Percentiles rank a stretch among this genome's conserved stretches.
Evolutionary conservation across 1,140 invertebrate genomes (phyloP).

Genomic region (Lepidostoma basale): DNA sequence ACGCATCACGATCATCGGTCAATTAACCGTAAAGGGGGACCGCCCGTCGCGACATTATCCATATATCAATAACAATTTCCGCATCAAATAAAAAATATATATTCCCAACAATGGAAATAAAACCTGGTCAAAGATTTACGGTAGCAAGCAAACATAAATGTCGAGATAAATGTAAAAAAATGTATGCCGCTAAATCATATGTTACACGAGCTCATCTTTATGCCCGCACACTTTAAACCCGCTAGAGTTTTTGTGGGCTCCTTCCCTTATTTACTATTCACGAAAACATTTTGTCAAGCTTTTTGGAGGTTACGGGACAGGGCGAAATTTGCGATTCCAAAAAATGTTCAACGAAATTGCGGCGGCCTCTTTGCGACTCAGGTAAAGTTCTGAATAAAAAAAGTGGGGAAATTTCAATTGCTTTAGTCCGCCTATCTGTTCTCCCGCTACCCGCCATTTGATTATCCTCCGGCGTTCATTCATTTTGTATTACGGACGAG

Average conservation of each 20-base stretch:
- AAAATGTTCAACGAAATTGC: constrained; percentile 1
- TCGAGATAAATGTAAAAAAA: constrained; percentile 42
- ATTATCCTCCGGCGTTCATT: background rate
- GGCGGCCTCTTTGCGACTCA: background rate
- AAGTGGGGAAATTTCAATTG: background rate
- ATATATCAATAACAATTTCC: constrained; percentile 32
- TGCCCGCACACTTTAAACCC: background rate
- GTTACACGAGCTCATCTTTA: constrained; percentile 19
- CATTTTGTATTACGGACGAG: too few species aligned
- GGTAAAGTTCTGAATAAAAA: constrained; percentile 5
- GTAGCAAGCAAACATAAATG: constrained; percentile 37
- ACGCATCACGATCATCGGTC: background rate
- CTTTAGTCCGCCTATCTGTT: background rate
- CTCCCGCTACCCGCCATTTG: background rate
- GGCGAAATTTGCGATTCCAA: constrained; percentile 11
- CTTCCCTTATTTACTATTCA: constrained; percentile 41
- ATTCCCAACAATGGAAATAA: constrained; percentile 39
- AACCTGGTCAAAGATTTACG: constrained; percentile 38
- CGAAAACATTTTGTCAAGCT: constrained; percentile 37
- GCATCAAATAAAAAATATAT: constrained; percentile 41
- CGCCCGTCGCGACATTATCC: background rate
- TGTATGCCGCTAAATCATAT: constrained; percentile 19
- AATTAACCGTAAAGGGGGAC: constrained; percentile 22
- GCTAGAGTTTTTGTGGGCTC: background rate
- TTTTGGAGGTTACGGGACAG: constrained; percentile 7